These are phyloP conservation scores for Eretmochelys imbricata DNA, from an alignment of 2,113 vertebrate genomes.

Conservation along the genomic window DNA sequence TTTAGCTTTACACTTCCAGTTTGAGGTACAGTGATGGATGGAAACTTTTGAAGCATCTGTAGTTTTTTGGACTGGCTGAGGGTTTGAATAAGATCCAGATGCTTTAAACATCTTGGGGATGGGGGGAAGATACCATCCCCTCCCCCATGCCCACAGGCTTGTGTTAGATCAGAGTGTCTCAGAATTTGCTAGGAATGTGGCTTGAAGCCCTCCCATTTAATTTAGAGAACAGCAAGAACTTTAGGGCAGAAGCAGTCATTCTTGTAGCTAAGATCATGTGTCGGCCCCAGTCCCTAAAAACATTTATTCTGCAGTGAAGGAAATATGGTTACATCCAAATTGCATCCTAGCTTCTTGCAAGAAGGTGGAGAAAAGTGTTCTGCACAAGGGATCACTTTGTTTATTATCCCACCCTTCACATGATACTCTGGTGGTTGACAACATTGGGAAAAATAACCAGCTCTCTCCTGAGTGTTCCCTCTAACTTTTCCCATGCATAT, in stretches of 20 bases:
- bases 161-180: neutral
- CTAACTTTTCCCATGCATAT: no score
- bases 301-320: neutral
- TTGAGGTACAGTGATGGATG: neutral
- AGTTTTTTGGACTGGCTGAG: neutral
- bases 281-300: neutral
- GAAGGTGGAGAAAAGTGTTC: neutral
- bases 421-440: neutral
- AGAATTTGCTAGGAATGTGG: neutral
- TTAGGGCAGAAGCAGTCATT: neutral
- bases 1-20: neutral
- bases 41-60: neutral
- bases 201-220: neutral
- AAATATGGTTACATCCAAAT: neutral
- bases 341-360: neutral
- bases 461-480: no score
- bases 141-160: neutral
- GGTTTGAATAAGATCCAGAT: neutral
- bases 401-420: neutral
- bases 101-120: neutral
- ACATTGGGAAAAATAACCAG: neutral
- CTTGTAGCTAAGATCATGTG: neutral
- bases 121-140: neutral
- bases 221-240: neutral
- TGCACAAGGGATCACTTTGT: neutral